Evolutionary conservation across 2,797 vertebrate species (phyloP), one percentile per base, ranked within the genome.

Genomic region (Syngnathus rostellatus): DNA sequence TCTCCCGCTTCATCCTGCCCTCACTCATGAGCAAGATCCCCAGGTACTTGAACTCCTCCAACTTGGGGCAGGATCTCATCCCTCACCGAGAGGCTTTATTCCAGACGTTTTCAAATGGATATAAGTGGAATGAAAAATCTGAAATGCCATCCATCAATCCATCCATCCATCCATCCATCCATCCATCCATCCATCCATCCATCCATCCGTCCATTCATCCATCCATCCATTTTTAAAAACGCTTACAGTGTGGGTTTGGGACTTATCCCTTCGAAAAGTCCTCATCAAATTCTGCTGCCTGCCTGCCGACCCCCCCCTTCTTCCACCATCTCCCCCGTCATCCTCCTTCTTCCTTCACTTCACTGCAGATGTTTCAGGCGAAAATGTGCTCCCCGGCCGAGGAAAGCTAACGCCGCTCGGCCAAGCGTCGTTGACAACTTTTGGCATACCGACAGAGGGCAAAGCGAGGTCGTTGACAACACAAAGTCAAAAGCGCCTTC

Each of bases 201-300:
- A 31, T 31, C 31, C 31, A 31, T 31, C 31, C 31, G 5, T 31
- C 31, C 31, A 31, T 31, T 4, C 31, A 31, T 31, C 31, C 31
- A 31, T 31, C 31, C 31, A 31, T 31, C 31, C 31, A 31, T 31
- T 31, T 31, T 31, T 31, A 31, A 31, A 31, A 31, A 31, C 3
- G 31, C 31, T 31, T 31, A 31, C 82, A 80, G 79, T 81, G 71
- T 83, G 75, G 84, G 81, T 85, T 84, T 83, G 81, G 87, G 86
- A 86, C 85, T 87, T 77, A 85, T 83, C 86, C 81, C 85, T 89
- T 89, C 82, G 17, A 86, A 89, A 89, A 90, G 86, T 88, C 89
- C 80, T 87, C 81, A 76, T 87, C 85, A 87, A 83, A 87, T 88
- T 89, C 31, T 85, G 81, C 83, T 83, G 85, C 71, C 84, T 87